Evolutionary conservation across 1,140 invertebrate genomes (phyloP), one percentile per base, ranked within the genome.

Genomic region (Dermatophagoides farinae): DNA sequence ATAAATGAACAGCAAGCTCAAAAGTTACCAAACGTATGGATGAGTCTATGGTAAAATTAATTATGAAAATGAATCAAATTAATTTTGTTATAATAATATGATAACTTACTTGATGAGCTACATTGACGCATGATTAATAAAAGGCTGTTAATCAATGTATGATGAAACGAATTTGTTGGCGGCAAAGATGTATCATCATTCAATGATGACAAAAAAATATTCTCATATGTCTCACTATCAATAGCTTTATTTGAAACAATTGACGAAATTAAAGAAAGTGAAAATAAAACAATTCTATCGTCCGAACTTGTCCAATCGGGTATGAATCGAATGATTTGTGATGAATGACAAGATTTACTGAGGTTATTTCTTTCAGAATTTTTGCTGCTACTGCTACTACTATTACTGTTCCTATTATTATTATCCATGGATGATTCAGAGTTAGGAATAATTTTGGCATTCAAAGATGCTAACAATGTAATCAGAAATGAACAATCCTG

Each of bases 271-370:
- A 97, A 77, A 71, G 90, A 90, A 10, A 97, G 74, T 0, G 85
- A 82, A 74, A 97, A 91, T 51, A 98, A 74, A 0, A 90, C 82
- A 40, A 86, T 79, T 72, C 97, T 96, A 76, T 98, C 93, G 73
- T 95, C 95, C 69, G 31, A 92, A 39, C 51, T 53, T 1, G 51
- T 16, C 51, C 12, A 22, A 16, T 53, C 51, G 14, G 20, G 14
- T 16, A 53, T 53, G 11, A 22, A 53, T 14, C 51, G 51, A 22
- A 14, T 2, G 5, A 53, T 22, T 25, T 14, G 12, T 14, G 51
- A 22, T 22, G 51, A 53, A 22, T 53, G 51, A 25, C 51, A 53
- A 22, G n/a, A n/a, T 16, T 20, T n/a, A 5, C 23, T 38, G 12
- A 53, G 51, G 14, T 31, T n/a, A 25, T 25, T 38, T 4, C 14